Conservation (phyloP, 2,797 vertebrate species). For the Sebastes elongatus region DNA sequence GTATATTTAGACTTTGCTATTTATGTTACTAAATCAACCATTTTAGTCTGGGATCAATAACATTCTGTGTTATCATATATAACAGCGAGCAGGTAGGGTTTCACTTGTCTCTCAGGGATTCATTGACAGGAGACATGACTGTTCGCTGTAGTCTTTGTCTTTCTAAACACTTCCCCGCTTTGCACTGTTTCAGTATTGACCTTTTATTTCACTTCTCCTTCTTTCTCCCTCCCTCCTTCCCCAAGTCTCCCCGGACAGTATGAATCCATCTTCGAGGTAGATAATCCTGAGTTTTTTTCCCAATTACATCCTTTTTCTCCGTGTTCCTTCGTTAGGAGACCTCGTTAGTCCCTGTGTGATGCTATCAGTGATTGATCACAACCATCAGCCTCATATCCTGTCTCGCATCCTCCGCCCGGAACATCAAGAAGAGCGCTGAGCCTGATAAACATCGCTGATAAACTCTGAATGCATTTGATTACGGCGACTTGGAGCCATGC, state of each 20-base stretch:
- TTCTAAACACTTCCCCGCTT: neutral
- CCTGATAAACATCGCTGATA: slow-evolving; percentile 66
- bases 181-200: neutral
- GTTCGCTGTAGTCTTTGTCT: neutral
- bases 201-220: slow-evolving; percentile 21
- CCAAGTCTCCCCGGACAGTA: slow-evolving; percentile 9
- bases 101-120: neutral
- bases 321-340: slow-evolving; percentile 46
- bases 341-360: slow-evolving; percentile 57
- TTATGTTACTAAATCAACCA: neutral
- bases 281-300: slow-evolving; percentile 54
- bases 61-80: neutral
- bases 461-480: slow-evolving; percentile 59
- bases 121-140: neutral
- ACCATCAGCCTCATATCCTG: slow-evolving; percentile 62
- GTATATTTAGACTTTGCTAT: neutral
- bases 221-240: neutral
- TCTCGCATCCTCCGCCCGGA: slow-evolving; percentile 55
- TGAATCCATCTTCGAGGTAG: slow-evolving; percentile 44
- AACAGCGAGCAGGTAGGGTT: neutral
- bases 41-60: neutral
- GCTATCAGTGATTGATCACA: slow-evolving; percentile 63
- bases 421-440: slow-evolving; percentile 41
- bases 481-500: slow-evolving; percentile 32
- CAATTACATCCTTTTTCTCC: slow-evolving; percentile 55